Evolutionary conservation across 2,888 invertebrate genomes (phyloP).

Genomic region (Agrochola macilenta): DNA sequence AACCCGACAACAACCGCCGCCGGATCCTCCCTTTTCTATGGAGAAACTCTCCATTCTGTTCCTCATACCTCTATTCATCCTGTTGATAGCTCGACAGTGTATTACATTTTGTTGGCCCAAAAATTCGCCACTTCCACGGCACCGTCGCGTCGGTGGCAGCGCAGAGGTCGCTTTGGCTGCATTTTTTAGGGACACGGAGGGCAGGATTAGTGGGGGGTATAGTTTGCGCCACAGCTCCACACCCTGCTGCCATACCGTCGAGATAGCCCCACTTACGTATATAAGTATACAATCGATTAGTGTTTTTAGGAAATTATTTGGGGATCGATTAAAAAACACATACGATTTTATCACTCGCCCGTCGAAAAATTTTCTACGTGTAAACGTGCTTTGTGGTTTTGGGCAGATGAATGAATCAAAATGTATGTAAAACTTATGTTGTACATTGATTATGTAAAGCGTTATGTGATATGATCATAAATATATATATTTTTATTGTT

Average conservation of each 20-base stretch:
- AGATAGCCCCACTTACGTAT: no score
- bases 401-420: not conserved
- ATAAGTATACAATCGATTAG: not conserved
- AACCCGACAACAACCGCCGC: no score
- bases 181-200: no score
- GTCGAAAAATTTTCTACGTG: not conserved
- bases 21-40: not conserved
- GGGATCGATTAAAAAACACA: not conserved
- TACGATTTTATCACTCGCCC: not conserved
- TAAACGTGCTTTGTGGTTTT: not conserved
- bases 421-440: conserved; percentile 13
- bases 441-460: conserved; percentile 27
- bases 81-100: no score
- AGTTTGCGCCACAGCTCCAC: no score
- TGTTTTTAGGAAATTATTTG: not conserved
- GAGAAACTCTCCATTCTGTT: not conserved
- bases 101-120: no score
- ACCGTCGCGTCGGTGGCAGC: no score
- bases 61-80: not conserved
- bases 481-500: conserved; percentile 52
- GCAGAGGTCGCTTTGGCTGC: no score
- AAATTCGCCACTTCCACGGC: no score
- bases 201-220: no score
- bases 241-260: no score
- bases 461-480: conserved; percentile 57